Conservation (phyloP, 2,888 invertebrate species). For the Rhingia rostrata region DNA sequence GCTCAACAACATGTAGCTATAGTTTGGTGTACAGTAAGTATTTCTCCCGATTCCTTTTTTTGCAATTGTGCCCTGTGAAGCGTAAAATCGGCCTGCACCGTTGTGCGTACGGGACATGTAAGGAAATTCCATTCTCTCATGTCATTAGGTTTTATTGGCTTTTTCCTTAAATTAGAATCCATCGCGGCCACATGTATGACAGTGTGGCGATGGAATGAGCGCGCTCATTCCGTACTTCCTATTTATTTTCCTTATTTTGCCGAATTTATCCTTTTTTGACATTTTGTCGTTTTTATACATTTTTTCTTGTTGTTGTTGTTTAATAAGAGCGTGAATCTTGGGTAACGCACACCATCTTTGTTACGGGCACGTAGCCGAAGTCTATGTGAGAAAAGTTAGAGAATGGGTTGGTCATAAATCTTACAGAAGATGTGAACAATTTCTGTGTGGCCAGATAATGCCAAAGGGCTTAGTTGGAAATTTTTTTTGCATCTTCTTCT, state of each 20-base stretch:
- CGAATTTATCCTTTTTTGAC: conserved; percentile 72
- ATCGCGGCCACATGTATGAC: conserved; percentile 71
- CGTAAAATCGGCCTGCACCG: conserved; percentile 74
- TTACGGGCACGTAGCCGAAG: conserved; percentile 45
- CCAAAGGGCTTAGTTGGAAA: conserved; percentile 56
- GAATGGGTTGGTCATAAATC: conserved; percentile 73
- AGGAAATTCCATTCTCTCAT: conserved; percentile 78
- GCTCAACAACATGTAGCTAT: conserved; percentile 36
- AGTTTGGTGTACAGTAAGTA: conserved; percentile 49
- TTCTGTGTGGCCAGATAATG: conserved; percentile 74
- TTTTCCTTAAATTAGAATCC: conserved; percentile 79
- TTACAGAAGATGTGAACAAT: conserved; percentile 68
- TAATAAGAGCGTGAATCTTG: conserved; percentile 37
- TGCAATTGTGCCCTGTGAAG: conserved; percentile 66
- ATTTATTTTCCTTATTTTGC: conserved; percentile 72
- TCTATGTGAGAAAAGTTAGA: conserved; percentile 61
- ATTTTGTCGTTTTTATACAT: conserved; percentile 70
- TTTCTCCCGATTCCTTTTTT: conserved; percentile 36
- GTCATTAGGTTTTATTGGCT: conserved; percentile 82
- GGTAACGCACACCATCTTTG: conserved; percentile 28
- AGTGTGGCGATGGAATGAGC: conserved; percentile 39
- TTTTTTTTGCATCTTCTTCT: background rate
- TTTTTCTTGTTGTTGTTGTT: conserved; percentile 25
- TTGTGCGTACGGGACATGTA: conserved; percentile 66
- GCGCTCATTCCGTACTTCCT: conserved; percentile 64